Conservation (phyloP, 2,113 vertebrate species). For the Ophiodon elongatus region DNA sequence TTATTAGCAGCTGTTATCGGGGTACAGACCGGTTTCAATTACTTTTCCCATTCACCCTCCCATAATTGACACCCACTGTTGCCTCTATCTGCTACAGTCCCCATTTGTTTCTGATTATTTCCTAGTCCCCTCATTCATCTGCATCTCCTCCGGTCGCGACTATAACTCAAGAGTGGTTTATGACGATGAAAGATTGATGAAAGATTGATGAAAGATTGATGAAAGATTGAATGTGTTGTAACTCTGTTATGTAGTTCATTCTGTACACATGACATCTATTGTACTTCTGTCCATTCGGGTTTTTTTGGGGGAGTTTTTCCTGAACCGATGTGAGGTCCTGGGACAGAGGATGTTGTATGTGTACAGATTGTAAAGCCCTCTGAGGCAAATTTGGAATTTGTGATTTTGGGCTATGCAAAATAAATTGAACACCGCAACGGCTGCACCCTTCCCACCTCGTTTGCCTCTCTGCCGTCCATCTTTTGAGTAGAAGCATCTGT, state of each 20-base stretch:
- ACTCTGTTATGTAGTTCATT: too few species aligned
- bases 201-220: too few species aligned
- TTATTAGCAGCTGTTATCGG: conserved; percentile 44
- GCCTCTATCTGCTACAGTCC: background rate
- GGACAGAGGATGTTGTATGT: too few species aligned
- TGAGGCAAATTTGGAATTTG: too few species aligned
- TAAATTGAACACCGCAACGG: background rate
- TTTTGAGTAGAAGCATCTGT: background rate
- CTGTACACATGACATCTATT: too few species aligned
- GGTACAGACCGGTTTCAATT: conserved; percentile 34
- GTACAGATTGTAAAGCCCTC: too few species aligned
- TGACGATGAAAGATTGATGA: conserved; percentile 24
- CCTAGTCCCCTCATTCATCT: background rate
- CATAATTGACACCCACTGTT: conserved; percentile 8
- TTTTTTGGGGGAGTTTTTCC: too few species aligned
- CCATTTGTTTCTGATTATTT: conserved; percentile 41
- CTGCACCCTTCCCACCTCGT: background rate
- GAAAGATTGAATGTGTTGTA: too few species aligned
- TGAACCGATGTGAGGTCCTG: too few species aligned
- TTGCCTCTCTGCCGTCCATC: conserved; percentile 1
- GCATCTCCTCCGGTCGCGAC: conserved; percentile 13
- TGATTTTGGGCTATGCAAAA: too few species aligned
- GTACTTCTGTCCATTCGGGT: too few species aligned
- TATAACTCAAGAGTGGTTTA: conserved; percentile 27
- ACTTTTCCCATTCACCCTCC: conserved; percentile 18